These are phyloP conservation scores for Phymorhynchus buccinoides DNA, from an alignment of 1,140 invertebrate species.

Conservation along the genomic window DNA sequence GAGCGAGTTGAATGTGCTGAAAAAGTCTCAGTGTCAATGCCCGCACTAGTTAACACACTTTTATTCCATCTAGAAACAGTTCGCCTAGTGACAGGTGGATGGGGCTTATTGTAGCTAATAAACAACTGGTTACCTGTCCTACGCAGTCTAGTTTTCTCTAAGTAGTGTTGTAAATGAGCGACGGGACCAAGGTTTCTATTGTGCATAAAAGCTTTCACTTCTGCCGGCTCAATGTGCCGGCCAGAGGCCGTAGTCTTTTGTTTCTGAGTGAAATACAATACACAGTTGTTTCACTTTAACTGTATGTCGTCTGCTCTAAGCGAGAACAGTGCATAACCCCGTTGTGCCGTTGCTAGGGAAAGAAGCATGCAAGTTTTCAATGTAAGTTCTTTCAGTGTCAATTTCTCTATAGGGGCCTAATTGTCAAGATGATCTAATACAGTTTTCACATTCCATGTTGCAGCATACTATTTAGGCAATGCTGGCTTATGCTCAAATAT, in stretches of 20 bases:
- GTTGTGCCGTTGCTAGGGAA: constrained; percentile 13
- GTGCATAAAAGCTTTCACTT: not conserved
- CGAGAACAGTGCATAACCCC: constrained; percentile 26
- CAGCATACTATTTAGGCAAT: constrained; percentile 37
- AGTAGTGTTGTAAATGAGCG: not conserved
- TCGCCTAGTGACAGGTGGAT: too few relatives aligned
- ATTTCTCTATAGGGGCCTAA: not conserved
- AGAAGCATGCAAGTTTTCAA: constrained; percentile 41
- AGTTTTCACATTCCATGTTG: constrained; percentile 43
- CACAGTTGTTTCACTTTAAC: not conserved
- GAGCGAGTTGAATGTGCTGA: not conserved
- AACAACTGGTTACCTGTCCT: not conserved
- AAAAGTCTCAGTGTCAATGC: too few relatives aligned
- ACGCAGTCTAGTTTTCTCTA: not conserved
- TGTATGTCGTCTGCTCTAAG: constrained; percentile 1
- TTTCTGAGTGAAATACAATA: not conserved
- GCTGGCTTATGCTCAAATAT: constrained; percentile 43
- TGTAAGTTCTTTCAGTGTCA: constrained; percentile 38
- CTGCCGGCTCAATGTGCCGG: not conserved
- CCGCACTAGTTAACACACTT: too few relatives aligned
- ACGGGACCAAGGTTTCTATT: not conserved
- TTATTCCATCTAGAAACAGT: constrained; percentile 2
- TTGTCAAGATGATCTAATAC: constrained; percentile 35
- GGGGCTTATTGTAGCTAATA: not conserved
- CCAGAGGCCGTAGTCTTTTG: not conserved